A percentile compares a stretch with the other conserved stretches of the same genome.
Conservation (phyloP, 92 coral and sea anemone species). For the Heteractis magnifica region DNA sequence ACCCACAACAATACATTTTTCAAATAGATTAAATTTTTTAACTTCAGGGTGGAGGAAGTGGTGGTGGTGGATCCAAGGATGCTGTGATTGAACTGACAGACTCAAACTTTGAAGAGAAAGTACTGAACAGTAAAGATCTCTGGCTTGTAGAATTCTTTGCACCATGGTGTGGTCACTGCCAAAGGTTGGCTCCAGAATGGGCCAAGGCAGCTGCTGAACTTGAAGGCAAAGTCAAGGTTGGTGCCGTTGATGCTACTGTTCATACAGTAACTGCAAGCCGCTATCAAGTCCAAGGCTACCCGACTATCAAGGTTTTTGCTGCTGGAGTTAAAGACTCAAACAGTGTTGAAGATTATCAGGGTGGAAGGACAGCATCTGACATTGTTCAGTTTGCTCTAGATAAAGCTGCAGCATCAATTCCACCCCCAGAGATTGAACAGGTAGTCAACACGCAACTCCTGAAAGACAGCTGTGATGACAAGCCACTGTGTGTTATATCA, state of each 20-base stretch:
- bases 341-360: constrained; percentile 86
- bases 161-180: constrained; percentile 99
- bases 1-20: no score
- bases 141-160: constrained; percentile 99
- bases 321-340: constrained; percentile 76
- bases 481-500: constrained; percentile 86
- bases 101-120: constrained; percentile 86
- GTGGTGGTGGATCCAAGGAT: constrained; percentile 56
- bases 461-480: constrained; percentile 72
- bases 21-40: no score
- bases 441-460: constrained; percentile 50
- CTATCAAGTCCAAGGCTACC: constrained; percentile 91
- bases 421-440: constrained; percentile 81
- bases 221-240: constrained; percentile 88
- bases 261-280: constrained; percentile 76
- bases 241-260: constrained; percentile 91
- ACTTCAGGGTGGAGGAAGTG: constrained; percentile 69
- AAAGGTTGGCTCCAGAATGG: constrained; percentile 97
- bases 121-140: constrained; percentile 79
- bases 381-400: constrained; percentile 89
- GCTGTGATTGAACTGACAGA: constrained; percentile 95
- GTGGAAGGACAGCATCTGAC: constrained; percentile 79
- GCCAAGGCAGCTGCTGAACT: constrained; percentile 88
- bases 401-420: constrained; percentile 73
- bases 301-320: constrained; percentile 90